phyloP scores from a whole-genome alignment of 2,888 invertebrate species.

The Lampropteryx suffumata region DNA sequence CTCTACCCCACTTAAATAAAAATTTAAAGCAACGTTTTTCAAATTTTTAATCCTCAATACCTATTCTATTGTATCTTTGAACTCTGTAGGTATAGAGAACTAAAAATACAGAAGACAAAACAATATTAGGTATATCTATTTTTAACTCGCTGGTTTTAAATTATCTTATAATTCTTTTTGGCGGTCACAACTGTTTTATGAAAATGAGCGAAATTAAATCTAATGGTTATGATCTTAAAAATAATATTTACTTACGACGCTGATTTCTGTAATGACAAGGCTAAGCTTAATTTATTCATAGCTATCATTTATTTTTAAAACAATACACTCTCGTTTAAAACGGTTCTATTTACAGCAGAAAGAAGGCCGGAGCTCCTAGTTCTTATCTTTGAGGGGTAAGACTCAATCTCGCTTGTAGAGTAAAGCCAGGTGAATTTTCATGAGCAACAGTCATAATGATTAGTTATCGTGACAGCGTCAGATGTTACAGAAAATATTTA shows the following conservation, averaged over 20 bases:
- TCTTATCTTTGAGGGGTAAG: constrained; percentile 8
- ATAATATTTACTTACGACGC: not conserved
- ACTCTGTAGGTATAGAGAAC: too few species aligned
- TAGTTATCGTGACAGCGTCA: constrained; percentile 33
- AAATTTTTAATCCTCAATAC: too few species aligned
- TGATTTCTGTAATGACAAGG: constrained; percentile 15
- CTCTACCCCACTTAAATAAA: too few species aligned
- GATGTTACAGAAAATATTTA: constrained; percentile 32
- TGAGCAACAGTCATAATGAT: constrained; percentile 14
- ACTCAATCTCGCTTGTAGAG: constrained; percentile 1
- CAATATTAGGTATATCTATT: too few species aligned
- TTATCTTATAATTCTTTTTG: constrained; percentile 2
- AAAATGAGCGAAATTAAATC: constrained; percentile 5
- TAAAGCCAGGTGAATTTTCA: constrained; percentile 11
- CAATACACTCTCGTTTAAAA: constrained; percentile 15
- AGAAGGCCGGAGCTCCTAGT: not conserved
- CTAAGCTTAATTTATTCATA: constrained; percentile 15
- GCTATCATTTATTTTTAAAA: constrained; percentile 16
- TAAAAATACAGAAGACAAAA: not conserved
- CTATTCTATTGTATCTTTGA: too few species aligned
- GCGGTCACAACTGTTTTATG: not conserved
- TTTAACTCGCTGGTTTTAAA: too few species aligned
- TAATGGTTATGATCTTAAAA: not conserved
- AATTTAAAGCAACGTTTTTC: too few species aligned
- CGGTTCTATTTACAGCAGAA: constrained; percentile 1